phyloP scores from a whole-genome alignment of 1,140 invertebrate species.

The Drosophila willistoni region DNA sequence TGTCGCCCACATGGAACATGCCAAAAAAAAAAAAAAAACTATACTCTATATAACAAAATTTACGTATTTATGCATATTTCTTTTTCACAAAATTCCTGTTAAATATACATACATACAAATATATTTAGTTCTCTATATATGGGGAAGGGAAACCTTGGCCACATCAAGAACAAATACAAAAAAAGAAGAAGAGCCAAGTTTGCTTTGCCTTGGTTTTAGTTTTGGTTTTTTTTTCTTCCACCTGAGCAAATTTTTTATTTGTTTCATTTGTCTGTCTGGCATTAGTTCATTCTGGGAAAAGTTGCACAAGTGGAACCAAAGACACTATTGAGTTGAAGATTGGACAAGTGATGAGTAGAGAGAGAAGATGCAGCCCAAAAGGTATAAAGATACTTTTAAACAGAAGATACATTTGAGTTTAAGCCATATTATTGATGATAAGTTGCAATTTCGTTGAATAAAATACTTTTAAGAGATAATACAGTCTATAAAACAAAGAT shows the following conservation, averaged over 20 bases:
- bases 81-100: slow-evolving; percentile 65
- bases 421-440: background rate
- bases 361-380: no score
- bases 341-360: no score
- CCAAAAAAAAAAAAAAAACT: slow-evolving; percentile 50
- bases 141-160: slow-evolving; percentile 60
- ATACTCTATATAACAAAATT: background rate
- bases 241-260: slow-evolving; percentile 69
- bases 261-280: slow-evolving; percentile 29
- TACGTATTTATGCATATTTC: slow-evolving; percentile 34
- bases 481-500: no score
- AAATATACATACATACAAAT: slow-evolving; percentile 35
- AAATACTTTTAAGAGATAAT: no score
- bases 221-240: slow-evolving; percentile 40
- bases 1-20: slow-evolving; percentile 66
- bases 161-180: slow-evolving; percentile 68
- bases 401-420: background rate
- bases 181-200: slow-evolving; percentile 48
- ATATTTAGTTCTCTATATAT: slow-evolving; percentile 13
- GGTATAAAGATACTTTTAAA: no score
- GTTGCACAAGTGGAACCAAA: slow-evolving; percentile 20
- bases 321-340: no score
- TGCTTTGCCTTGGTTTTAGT: slow-evolving; percentile 42
- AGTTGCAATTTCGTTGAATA: no score
- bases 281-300: slow-evolving; percentile 67